Evolutionary conservation across 2,888 invertebrate genomes (phyloP).

Genomic region (Matsumyia berberina): DNA sequence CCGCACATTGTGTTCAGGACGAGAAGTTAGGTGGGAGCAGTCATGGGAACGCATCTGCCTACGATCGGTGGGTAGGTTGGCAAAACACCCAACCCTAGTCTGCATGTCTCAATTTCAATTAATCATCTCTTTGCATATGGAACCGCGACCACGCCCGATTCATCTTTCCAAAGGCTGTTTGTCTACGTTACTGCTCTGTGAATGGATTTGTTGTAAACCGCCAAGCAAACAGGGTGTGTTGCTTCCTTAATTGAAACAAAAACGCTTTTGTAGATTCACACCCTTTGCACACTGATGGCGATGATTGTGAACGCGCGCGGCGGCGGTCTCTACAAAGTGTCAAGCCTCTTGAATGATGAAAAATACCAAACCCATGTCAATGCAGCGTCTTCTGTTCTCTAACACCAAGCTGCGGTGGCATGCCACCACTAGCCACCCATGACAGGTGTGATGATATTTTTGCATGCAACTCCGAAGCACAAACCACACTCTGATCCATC

Average conservation of each 20-base stretch:
- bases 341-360: slow-evolving; percentile 59
- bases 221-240: slow-evolving; percentile 68
- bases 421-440: slow-evolving; percentile 71
- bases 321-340: slow-evolving; percentile 64
- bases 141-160: slow-evolving; percentile 63
- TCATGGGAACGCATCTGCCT: background rate
- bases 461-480: slow-evolving; percentile 24
- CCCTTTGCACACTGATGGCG: slow-evolving; percentile 41
- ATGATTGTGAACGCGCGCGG: slow-evolving; percentile 38
- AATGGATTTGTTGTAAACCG: too few relatives aligned
- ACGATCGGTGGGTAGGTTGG: slow-evolving; percentile 35
- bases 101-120: slow-evolving; percentile 73
- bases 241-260: slow-evolving; percentile 76
- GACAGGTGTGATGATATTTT: slow-evolving; percentile 76
- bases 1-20: background rate
- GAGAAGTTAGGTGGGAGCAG: background rate
- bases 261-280: slow-evolving; percentile 69
- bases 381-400: slow-evolving; percentile 48
- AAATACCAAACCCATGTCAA: slow-evolving; percentile 71
- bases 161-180: slow-evolving; percentile 48
- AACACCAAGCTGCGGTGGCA: slow-evolving; percentile 55
- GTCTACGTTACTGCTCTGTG: slow-evolving; percentile 41
- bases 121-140: slow-evolving; percentile 61
- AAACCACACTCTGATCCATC: slow-evolving; percentile 62
- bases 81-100: slow-evolving; percentile 63